A percentile compares a stretch with the other conserved stretches of the same genome.
Evolutionary conservation across 1,140 invertebrate species (phyloP).

Genomic region (Hyphantria cunea): DNA sequence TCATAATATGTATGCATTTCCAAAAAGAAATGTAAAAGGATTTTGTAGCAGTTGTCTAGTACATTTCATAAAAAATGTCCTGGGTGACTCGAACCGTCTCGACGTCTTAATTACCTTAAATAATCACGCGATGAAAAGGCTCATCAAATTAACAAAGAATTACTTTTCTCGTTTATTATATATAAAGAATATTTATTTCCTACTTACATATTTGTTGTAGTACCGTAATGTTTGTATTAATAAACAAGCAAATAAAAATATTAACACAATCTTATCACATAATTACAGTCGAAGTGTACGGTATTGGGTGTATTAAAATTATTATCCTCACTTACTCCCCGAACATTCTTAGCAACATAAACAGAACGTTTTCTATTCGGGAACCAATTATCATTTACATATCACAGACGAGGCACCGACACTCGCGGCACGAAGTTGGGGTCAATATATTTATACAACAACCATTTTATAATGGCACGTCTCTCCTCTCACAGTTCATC

Average conservation of each 20-base stretch:
- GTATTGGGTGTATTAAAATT: slow-evolving; percentile 50
- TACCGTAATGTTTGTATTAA: not conserved
- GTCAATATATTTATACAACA: slow-evolving; percentile 74
- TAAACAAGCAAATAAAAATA: slow-evolving; percentile 41
- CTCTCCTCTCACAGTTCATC: slow-evolving; percentile 29
- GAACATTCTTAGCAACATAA: slow-evolving; percentile 55
- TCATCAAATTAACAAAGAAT: no score
- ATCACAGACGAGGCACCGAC: slow-evolving; percentile 73
- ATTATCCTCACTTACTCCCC: slow-evolving; percentile 52
- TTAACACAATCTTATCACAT: slow-evolving; percentile 53
- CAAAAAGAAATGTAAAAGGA: no score
- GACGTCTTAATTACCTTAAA: no score
- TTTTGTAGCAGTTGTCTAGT: no score
- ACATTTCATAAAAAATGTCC: no score
- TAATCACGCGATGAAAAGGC: no score
- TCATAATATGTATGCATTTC: no score
- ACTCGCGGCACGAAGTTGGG: slow-evolving; percentile 64
- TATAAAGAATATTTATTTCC: no score
- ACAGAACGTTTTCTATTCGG: slow-evolving; percentile 69
- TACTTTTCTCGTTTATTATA: no score
- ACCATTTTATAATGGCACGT: slow-evolving; percentile 53
- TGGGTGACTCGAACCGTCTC: no score
- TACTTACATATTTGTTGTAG: no score
- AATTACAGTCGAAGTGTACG: slow-evolving; percentile 44
- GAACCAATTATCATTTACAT: slow-evolving; percentile 80